Conservation (phyloP, 1,140 invertebrate species). For the Papilio machaon region DNA sequence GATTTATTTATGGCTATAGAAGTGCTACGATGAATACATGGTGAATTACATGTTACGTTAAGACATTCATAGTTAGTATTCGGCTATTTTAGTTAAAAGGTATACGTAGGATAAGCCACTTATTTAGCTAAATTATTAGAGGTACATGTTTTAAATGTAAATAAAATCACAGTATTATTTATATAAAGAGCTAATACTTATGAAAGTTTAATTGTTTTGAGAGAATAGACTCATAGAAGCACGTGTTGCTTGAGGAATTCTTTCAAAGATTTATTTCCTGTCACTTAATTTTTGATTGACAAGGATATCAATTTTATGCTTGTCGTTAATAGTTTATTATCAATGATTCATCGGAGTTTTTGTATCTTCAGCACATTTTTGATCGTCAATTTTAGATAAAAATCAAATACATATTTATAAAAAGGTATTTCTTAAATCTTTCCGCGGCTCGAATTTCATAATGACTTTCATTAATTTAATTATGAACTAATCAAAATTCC, state of each 20-base stretch:
- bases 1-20: not conserved
- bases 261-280: too few species aligned
- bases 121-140: not conserved
- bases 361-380: not conserved
- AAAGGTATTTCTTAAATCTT: conserved; percentile 2
- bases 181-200: not conserved
- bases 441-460: not conserved
- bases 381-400: not conserved
- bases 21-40: not conserved
- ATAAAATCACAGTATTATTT: not conserved
- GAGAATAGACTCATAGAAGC: too few species aligned
- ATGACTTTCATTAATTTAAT: conserved; percentile 19
- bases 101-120: not conserved
- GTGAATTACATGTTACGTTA: not conserved
- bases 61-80: not conserved
- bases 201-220: too few species aligned
- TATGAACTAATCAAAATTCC: conserved; percentile 22
- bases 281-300: too few species aligned
- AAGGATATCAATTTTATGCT: too few species aligned
- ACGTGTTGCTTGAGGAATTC: too few species aligned
- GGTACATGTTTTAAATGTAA: not conserved
- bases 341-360: not conserved
- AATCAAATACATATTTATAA: not conserved
- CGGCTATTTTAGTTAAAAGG: not conserved
- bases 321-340: too few species aligned